phyloP scores from a whole-genome alignment of 2,888 invertebrate genomes.

The Tetramorium bicarinatum region DNA sequence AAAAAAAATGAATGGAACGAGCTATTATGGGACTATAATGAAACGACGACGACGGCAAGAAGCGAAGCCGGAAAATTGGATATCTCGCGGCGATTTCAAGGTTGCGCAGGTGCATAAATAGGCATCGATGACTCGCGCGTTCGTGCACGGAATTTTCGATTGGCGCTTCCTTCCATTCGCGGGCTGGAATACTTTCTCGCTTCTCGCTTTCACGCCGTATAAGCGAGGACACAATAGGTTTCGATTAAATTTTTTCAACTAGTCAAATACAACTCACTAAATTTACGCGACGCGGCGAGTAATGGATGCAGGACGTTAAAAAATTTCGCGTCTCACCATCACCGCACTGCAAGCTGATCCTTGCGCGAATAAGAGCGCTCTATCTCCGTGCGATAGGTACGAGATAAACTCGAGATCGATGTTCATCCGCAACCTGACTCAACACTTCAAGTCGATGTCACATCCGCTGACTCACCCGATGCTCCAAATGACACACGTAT shows the following conservation, averaged over 20 bases:
- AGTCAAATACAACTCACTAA: neutral
- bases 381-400: neutral
- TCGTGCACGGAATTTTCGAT: slow-evolving; percentile 7
- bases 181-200: neutral
- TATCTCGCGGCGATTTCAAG: slow-evolving; percentile 43
- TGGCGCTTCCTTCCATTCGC: neutral
- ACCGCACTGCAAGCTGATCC: neutral
- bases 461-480: slow-evolving; percentile 52
- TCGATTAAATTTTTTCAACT: neutral
- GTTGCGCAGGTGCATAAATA: slow-evolving; percentile 39
- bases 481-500: slow-evolving; percentile 39
- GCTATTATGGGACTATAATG: slow-evolving; percentile 54
- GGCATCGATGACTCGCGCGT: slow-evolving; percentile 45
- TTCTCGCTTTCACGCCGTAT: neutral
- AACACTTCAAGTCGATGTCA: slow-evolving; percentile 42
- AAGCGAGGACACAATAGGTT: neutral
- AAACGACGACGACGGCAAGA: slow-evolving; percentile 13
- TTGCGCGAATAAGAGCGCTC: neutral
- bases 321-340: neutral
- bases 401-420: slow-evolving; percentile 16
- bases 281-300: neutral
- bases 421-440: slow-evolving; percentile 38
- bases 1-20: slow-evolving; percentile 47
- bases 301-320: neutral
- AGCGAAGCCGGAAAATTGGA: slow-evolving; percentile 44